Evolutionary conservation across 2,888 invertebrate species (phyloP).

Genomic region (Psococerastis gibbosa): DNA sequence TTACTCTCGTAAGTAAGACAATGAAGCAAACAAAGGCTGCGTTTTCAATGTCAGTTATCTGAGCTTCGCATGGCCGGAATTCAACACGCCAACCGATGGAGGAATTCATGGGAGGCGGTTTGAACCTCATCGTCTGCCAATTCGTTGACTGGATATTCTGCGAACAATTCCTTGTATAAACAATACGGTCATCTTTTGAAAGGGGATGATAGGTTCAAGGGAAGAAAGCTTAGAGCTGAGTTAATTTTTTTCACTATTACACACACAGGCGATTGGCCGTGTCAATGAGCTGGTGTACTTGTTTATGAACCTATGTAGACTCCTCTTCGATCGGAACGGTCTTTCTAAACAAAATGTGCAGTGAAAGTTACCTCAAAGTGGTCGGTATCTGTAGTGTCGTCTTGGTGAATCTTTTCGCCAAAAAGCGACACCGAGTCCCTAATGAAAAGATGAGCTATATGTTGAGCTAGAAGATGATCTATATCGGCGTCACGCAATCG

Average conservation of each 20-base stretch:
- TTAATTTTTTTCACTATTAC: no score
- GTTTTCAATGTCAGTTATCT: conserved; percentile 98
- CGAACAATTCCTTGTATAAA: conserved; percentile 16
- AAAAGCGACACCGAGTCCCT: conserved; percentile 90
- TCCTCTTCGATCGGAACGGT: no score
- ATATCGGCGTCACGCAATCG: conserved; percentile 73
- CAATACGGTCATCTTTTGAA: no score
- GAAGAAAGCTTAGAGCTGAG: no score
- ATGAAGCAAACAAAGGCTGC: conserved; percentile 97
- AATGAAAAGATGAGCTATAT: conserved; percentile 95
- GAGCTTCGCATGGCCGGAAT: conserved; percentile 95
- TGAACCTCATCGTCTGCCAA: conserved; percentile 99
- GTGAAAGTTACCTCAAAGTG: conserved; percentile 72
- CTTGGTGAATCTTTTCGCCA: conserved; percentile 84
- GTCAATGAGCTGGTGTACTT: no score
- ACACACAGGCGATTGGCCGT: no score
- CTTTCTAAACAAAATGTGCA: no score
- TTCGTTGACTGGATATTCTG: conserved; percentile 97
- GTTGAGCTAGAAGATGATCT: conserved; percentile 82
- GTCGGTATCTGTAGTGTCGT: conserved; percentile 85
- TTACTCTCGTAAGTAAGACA: conserved; percentile 87
- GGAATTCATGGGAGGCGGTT: conserved; percentile 91
- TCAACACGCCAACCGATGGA: conserved; percentile 99
- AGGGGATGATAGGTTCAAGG: no score
- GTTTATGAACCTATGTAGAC: no score